Conservation (phyloP, 35 echinoderm and acorn worm genomes). For the Holothuria glaberrima region DNA sequence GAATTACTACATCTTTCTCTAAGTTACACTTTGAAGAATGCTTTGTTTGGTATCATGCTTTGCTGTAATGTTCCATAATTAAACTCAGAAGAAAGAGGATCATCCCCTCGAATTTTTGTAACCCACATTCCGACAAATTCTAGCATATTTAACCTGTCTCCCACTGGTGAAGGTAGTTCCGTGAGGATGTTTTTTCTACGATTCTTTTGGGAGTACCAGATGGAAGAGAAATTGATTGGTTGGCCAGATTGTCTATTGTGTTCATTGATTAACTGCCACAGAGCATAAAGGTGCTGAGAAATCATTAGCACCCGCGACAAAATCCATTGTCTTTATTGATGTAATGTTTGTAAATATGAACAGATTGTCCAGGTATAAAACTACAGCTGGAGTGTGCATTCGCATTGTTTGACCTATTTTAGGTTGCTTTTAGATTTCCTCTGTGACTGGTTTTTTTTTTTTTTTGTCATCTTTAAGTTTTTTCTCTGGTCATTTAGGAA, state of each 20-base stretch:
- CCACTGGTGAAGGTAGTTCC: constrained; percentile 5
- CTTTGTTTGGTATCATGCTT: no score
- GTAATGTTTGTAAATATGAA: constrained; percentile 34
- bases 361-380: neutral
- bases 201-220: constrained; percentile 34
- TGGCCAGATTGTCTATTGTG: constrained; percentile 20
- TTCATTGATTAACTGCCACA: constrained; percentile 40
- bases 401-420: neutral
- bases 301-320: constrained; percentile 33
- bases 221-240: constrained; percentile 31
- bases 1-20: no score
- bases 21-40: no score
- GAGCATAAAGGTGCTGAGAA: constrained; percentile 46
- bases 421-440: neutral
- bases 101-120: neutral
- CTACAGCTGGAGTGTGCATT: neutral
- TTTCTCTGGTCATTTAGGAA: no score
- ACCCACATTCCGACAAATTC: constrained; percentile 24
- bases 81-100: neutral
- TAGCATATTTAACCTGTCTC: neutral
- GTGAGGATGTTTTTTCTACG: constrained; percentile 28
- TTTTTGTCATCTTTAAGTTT: no score
- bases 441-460: no score
- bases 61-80: no score
- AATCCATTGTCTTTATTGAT: constrained; percentile 54